phyloP scores from a whole-genome alignment of 2,113 vertebrate genomes.

The Aldabrachelys gigantea region DNA sequence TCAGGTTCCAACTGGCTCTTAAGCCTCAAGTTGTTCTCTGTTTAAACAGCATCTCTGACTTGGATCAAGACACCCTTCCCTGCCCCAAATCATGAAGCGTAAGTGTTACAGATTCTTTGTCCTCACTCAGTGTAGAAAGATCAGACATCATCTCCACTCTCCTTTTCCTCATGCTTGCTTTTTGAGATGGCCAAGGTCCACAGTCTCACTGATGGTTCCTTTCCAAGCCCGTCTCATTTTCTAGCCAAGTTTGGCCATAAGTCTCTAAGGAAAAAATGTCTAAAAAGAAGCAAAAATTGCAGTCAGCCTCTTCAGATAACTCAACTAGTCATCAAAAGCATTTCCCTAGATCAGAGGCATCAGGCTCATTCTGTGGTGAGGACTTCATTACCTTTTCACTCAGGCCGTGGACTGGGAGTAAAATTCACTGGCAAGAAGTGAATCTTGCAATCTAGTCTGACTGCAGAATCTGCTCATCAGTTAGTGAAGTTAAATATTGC shows the following conservation, averaged over 20 bases:
- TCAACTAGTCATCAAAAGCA: not conserved
- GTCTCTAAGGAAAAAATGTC: not conserved
- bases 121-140: not conserved
- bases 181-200: not conserved
- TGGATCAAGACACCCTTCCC: not conserved
- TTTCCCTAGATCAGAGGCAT: not conserved
- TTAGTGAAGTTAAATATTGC: not conserved
- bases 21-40: not conserved
- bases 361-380: constrained; percentile 33
- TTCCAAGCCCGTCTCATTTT: not conserved
- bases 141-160: not conserved
- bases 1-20: not conserved
- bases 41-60: not conserved
- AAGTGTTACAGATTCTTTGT: not conserved
- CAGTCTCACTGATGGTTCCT: constrained; percentile 9
- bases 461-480: not conserved
- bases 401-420: not conserved
- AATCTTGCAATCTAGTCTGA: not conserved
- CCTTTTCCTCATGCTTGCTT: constrained; percentile 5
- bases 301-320: not conserved
- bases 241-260: not conserved
- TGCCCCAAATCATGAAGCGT: accelerated
- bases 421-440: not conserved
- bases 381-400: not conserved
- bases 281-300: constrained; percentile 1